Evolutionary conservation across 2,888 invertebrate genomes (phyloP), one percentile per base, ranked within the genome.

Genomic region (Lochmaea crataegi): DNA sequence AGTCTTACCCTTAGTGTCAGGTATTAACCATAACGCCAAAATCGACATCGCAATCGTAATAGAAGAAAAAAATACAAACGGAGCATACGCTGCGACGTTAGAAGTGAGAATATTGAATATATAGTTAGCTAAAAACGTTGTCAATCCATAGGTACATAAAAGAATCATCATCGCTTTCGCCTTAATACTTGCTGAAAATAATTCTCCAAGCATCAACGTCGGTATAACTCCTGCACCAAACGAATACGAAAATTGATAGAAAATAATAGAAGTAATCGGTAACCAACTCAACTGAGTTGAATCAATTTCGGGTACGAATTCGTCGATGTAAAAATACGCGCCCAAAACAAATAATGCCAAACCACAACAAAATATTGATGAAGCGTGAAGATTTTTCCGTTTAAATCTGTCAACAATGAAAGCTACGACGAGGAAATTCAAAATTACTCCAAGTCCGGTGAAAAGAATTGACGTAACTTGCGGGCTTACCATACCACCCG

Each of bases 1-100:
- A 12, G 84, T 84, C 70, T 83, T 85, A 18, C 85, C 85, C 76
- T 82, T 84, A 0, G 86, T 86, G 75, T 86, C 85, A 1, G 85
- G 85, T 51, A 86, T 77, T 71, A 82, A 77, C 76, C 76, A 84
- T 68, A 82, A 81, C 10, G 82, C 79, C 65, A 82, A 75, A 22
- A 83, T 68, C 7, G 81, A 76, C 26, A 80, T 78, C 10, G 81
- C 6, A 57, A 83, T 80, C 42, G 80, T 81, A 51, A 79, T 77
- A 6, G 76, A 32, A 1, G 82, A 76, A 76, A 84, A 86, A 41
- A 84, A 76, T 10, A 80, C 75, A 75, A 85, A 86, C 41, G 84
- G 82, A 5, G 80, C 78, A 70, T 80, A 84, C 22, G 85, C 68
- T 6, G 85, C 86, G 56, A 82, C 76, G 68, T 75, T 75, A 12